Base-by-base conservation (phyloP, 2,113 vertebrate species). In the Semicossyphus pulcher region DNA sequence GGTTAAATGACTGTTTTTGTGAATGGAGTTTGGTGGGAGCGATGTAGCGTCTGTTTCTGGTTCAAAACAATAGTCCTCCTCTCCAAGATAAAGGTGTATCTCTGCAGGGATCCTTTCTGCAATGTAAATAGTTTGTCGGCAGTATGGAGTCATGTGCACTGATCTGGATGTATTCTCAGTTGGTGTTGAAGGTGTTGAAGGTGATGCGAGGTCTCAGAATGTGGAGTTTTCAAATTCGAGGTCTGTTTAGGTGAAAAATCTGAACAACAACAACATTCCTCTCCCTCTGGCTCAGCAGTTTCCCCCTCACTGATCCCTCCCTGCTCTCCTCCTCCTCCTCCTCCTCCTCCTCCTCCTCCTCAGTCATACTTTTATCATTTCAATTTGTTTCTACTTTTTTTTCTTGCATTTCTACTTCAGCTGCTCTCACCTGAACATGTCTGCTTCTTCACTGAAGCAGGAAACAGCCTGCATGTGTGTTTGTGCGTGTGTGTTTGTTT, bases 281-380 rank as follows among this genome's bases (percentile, higher is more conserved):
- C n/a, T 7, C 3, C 56, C 63, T 32, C 28, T 5, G 25, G 59
- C 7, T 0, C 29, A 2, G 18, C 10, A 5, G 20, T 25, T 79
- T 81, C 81, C 47, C 57, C 71, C 52, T 72, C 66, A 49, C 74
- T 72, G 81, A 10, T 48, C 58, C 5, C 31, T 44, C 36, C 11
- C 58, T 23, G 14, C 26, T 28, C 23, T 48, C 54, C 7, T 42
- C 11, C 59, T 29, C 49, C 39, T 56, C 34, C 61, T 61, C 23
- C 39, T 56, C 34, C 61, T 61, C 23, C 23, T 48, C 54, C 7
- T 42, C 11, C 59, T 29, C 49, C 39, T 56, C 34, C 61, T 61
- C 23, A 15, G 2, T 26, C 34, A 29, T 26, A 34, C 49, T 42
- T 52, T 53, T 37, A n/a, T 66, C 15, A 59, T 44, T 80, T 58